Percentiles rank a stretch among this genome's conserved stretches.
These are phyloP conservation scores for Copidosoma floridanum DNA, from an alignment of 1,140 invertebrate genomes.

Conservation along the genomic window DNA sequence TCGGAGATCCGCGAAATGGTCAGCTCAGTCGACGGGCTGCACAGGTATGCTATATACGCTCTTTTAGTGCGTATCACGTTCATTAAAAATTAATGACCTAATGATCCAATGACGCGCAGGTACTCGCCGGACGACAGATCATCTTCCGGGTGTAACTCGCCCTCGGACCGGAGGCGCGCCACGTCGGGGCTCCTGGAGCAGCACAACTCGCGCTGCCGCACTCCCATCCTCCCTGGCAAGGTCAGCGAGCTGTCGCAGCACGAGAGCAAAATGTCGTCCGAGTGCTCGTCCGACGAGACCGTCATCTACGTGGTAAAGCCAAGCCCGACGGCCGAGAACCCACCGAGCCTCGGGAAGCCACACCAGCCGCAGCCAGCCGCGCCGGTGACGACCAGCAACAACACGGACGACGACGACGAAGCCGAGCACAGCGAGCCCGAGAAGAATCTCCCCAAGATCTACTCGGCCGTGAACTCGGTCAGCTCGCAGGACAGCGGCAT, in stretches of 20 bases:
- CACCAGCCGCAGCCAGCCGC: neutral
- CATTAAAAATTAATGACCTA: neutral
- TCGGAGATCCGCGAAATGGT: constrained; percentile 69
- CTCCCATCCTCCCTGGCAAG: constrained; percentile 37
- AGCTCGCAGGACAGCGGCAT: constrained; percentile 77
- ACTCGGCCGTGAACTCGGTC: constrained; percentile 64
- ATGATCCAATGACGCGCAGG: constrained; percentile 22
- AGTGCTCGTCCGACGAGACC: constrained; percentile 55
- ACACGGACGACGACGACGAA: constrained; percentile 47
- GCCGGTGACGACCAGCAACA: neutral
- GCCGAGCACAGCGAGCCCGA: constrained; percentile 35
- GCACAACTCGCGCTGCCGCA: constrained; percentile 26
- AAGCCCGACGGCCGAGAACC: constrained; percentile 30
- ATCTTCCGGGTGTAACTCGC: constrained; percentile 48
- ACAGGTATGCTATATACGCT: too few species aligned
- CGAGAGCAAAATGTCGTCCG: constrained; percentile 54
- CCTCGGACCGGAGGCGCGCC: constrained; percentile 42
- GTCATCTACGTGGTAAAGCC: constrained; percentile 53
- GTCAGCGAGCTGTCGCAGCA: constrained; percentile 46
- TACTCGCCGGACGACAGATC: constrained; percentile 51
- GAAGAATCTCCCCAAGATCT: constrained; percentile 58
- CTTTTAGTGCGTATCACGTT: neutral
- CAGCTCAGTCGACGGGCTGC: constrained; percentile 70
- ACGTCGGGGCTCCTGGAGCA: constrained; percentile 5
- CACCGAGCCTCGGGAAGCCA: neutral